phyloP scores from a whole-genome alignment of 2,113 vertebrate genomes.

The Pangasianodon gigas region DNA sequence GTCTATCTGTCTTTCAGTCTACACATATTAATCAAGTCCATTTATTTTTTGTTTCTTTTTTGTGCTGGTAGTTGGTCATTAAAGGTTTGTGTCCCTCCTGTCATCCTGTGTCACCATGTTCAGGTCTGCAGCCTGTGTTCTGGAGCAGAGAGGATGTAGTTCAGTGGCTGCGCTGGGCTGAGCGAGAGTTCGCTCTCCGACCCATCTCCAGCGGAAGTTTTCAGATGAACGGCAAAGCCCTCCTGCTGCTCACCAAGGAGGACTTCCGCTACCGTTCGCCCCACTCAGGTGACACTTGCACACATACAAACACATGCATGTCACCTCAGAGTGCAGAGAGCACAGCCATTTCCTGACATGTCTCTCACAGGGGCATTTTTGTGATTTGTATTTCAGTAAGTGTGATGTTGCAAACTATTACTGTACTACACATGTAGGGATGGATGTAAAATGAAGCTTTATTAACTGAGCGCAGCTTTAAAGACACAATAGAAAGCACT shows the following conservation, averaged over 20 bases:
- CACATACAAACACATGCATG: neutral
- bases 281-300: conserved; percentile 83
- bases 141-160: conserved; percentile 95
- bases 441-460: conserved; percentile 21
- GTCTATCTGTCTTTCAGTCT: neutral
- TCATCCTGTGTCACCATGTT: conserved; percentile 12
- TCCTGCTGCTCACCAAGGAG: conserved; percentile 98
- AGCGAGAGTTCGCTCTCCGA: conserved; percentile 91
- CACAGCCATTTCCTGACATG: no score
- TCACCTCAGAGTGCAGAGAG: neutral
- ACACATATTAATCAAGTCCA: neutral
- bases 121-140: conserved; percentile 90
- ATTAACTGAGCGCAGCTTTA: neutral
- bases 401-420: neutral
- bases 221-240: conserved; percentile 98
- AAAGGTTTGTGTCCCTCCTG: neutral
- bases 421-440: neutral
- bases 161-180: conserved; percentile 96
- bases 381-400: neutral
- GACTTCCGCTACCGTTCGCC: conserved; percentile 96
- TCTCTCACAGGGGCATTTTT: neutral
- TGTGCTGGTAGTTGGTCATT: neutral
- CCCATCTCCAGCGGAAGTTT: conserved; percentile 90
- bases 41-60: neutral
- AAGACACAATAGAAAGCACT: neutral